These are phyloP conservation scores for Theristus sp. DNA, from an alignment of 2,888 invertebrate genomes.

Conservation along the genomic window DNA sequence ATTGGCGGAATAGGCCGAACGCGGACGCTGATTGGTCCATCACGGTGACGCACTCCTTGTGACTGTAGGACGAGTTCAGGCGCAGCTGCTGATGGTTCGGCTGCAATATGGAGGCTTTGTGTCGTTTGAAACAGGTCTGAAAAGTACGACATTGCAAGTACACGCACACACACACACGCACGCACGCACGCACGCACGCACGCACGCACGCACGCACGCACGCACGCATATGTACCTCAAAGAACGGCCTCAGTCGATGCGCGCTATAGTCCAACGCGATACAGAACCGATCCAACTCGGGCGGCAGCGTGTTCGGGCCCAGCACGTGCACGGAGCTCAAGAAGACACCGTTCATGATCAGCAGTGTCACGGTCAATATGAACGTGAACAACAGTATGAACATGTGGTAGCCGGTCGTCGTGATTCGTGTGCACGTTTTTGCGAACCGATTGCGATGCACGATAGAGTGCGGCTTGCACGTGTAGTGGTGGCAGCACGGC, in stretches of 20 bases:
- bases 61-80: neutral
- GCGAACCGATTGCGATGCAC: conserved; percentile 2
- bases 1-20: neutral
- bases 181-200: too few relatives aligned
- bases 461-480: neutral
- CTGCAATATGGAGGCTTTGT: too few relatives aligned
- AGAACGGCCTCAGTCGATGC: neutral
- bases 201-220: too few relatives aligned
- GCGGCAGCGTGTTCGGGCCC: neutral
- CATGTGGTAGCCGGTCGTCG: conserved; percentile 1
- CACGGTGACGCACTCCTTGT: conserved; percentile 1
- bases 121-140: too few relatives aligned
- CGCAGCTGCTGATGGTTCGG: neutral
- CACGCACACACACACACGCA: too few relatives aligned
- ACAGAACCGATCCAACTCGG: conserved; percentile 1
- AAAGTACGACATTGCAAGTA: too few relatives aligned
- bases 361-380: neutral
- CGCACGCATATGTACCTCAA: too few relatives aligned
- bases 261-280: neutral
- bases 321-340: conserved; percentile 2
- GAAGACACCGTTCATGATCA: conserved; percentile 4
- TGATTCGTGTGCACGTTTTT: conserved; percentile 1
- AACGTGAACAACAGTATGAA: neutral
- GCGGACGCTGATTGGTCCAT: neutral
- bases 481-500: conserved; percentile 4